These are phyloP conservation scores for Dioctria rufipes DNA, from an alignment of 2,888 invertebrate genomes.

Conservation along the genomic window DNA sequence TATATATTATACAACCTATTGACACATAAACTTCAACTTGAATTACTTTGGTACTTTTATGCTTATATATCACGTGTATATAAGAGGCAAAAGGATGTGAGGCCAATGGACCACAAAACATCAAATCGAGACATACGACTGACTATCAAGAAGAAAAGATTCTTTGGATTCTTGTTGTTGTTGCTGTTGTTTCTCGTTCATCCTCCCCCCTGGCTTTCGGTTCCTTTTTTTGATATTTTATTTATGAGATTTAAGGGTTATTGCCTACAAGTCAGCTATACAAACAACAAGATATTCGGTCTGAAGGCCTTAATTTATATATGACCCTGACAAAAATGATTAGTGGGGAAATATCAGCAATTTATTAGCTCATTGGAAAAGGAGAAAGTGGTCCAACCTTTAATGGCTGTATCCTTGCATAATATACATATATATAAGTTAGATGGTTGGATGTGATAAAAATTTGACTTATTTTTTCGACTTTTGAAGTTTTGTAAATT, in stretches of 20 bases:
- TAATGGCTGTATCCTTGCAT: too few relatives aligned
- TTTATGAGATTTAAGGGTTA: slow-evolving; percentile 11
- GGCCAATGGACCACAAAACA: slow-evolving; percentile 12
- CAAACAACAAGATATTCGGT: too few relatives aligned
- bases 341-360: too few relatives aligned
- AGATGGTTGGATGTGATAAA: too few relatives aligned
- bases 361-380: too few relatives aligned
- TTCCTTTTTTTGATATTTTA: neutral
- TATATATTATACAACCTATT: neutral
- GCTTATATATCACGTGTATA: neutral
- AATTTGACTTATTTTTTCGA: too few relatives aligned
- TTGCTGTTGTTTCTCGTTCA: neutral
- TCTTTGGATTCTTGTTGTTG: neutral
- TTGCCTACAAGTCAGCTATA: neutral
- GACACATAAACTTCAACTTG: neutral
- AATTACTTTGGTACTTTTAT: neutral
- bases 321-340: too few relatives aligned
- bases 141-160: neutral
- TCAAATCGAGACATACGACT: neutral
- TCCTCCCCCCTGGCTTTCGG: neutral
- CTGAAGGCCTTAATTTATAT: too few relatives aligned
- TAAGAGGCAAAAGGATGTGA: neutral
- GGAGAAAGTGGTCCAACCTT: too few relatives aligned
- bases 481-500: too few relatives aligned
- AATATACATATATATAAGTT: too few relatives aligned